These are phyloP conservation scores for Margarornis squamiger DNA, from an alignment of 2,797 vertebrate species.

Conservation along the genomic window DNA sequence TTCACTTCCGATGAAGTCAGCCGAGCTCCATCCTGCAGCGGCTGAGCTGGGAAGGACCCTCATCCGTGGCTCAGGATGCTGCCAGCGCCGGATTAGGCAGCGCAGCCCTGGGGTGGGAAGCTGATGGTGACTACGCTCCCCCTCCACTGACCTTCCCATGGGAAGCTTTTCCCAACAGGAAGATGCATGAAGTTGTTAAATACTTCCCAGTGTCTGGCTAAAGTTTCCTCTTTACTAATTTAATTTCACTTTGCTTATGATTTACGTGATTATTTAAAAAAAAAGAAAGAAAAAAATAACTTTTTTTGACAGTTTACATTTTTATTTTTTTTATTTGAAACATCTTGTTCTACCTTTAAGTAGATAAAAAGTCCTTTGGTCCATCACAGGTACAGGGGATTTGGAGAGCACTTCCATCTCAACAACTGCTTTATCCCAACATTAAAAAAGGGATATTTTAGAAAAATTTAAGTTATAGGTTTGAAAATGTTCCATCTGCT, in stretches of 20 bases:
- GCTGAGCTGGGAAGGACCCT: background rate
- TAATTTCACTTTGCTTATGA: background rate
- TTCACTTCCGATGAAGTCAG: constrained; percentile 56
- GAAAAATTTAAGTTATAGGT: background rate
- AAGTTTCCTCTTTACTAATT: background rate
- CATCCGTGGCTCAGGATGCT: background rate
- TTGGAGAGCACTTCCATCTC: background rate
- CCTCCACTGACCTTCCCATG: background rate
- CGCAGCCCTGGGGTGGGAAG: background rate
- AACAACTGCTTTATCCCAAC: background rate
- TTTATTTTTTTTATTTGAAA: background rate
- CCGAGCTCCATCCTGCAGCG: background rate
- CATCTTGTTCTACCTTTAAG: background rate
- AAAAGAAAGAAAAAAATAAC: rapidly evolving
- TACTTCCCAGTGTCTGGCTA: background rate
- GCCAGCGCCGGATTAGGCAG: background rate
- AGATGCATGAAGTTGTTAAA: background rate
- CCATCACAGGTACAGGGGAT: background rate
- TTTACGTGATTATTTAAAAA: background rate
- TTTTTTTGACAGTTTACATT: background rate
- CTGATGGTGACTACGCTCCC: background rate
- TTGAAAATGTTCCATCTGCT: background rate
- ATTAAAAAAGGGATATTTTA: background rate
- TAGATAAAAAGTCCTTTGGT: background rate
- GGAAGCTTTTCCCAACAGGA: constrained; percentile 16